A percentile compares a stretch with the other conserved stretches of the same genome.
phyloP scores from a whole-genome alignment of 2,113 vertebrate genomes.

The Chaetorhynchus papuensis region DNA sequence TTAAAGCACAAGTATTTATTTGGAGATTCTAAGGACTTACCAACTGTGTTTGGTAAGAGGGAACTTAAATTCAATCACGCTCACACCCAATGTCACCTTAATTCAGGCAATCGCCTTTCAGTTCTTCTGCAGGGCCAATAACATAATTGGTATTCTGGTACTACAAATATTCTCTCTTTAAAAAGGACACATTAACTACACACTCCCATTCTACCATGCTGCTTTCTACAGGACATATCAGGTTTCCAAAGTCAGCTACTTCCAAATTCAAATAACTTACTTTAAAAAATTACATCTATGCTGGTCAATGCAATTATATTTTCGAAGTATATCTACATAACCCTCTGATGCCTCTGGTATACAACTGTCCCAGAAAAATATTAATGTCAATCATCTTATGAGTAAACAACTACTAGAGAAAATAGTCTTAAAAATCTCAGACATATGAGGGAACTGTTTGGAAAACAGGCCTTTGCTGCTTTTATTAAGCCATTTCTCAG shows the following conservation, averaged over 20 bases:
- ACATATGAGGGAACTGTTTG: not conserved
- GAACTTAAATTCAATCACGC: conserved; percentile 23
- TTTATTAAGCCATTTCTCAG: not conserved
- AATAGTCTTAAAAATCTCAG: not conserved
- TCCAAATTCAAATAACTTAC: not conserved
- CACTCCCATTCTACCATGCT: not conserved
- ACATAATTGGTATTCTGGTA: not conserved
- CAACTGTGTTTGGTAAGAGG: conserved; percentile 41
- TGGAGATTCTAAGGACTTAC: conserved; percentile 35
- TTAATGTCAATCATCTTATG: not conserved
- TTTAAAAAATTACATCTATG: not conserved
- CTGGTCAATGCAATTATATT: not conserved
- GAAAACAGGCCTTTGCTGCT: not conserved
- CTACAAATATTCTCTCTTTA: not conserved
- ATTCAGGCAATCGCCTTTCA: not conserved
- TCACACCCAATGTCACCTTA: conserved; percentile 36
- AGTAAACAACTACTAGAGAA: not conserved
- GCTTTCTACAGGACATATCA: not conserved
- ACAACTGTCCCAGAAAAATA: not conserved
- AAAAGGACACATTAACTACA: not conserved
- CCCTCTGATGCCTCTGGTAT: not conserved
- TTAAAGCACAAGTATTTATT: conserved; percentile 43
- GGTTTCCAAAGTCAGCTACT: not conserved
- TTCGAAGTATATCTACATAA: not conserved
- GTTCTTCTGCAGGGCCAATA: not conserved